phyloP scores from a whole-genome alignment of 2,113 vertebrate genomes.

The Salvelinus fontinalis region DNA sequence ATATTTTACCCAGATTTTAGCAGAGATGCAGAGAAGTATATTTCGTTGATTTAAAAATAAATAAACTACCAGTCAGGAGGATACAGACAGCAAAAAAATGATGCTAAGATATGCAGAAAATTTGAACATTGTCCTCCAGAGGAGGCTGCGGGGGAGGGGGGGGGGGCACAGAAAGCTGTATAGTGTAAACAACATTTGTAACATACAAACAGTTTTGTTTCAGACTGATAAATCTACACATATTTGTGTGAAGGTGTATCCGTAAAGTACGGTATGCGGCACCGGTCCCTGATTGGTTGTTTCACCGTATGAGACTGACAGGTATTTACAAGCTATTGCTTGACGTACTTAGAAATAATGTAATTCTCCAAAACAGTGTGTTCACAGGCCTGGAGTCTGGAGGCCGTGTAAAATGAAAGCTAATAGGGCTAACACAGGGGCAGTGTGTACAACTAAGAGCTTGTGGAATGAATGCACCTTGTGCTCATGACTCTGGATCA shows the following conservation, averaged over 20 bases:
- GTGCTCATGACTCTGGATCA: conserved; percentile 18
- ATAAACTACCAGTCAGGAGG: too few relatives aligned
- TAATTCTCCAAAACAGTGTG: conserved; percentile 45
- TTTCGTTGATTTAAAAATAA: too few relatives aligned
- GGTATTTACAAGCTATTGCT: conserved; percentile 41
- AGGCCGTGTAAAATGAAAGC: conserved; percentile 25
- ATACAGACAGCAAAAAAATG: too few relatives aligned
- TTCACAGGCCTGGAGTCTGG: conserved; percentile 32
- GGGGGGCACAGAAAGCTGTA: too few relatives aligned
- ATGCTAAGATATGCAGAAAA: too few relatives aligned
- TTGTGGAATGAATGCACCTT: conserved; percentile 3
- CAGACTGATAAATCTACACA: not conserved
- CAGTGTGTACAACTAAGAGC: conserved; percentile 17
- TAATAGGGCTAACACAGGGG: not conserved
- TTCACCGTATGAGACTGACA: conserved; percentile 5
- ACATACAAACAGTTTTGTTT: too few relatives aligned
- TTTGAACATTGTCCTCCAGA: too few relatives aligned
- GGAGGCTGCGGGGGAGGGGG: too few relatives aligned
- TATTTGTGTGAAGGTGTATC: not conserved
- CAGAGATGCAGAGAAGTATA: too few relatives aligned
- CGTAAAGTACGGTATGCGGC: not conserved
- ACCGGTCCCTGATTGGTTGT: not conserved
- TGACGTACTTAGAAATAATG: conserved; percentile 36
- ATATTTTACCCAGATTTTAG: too few relatives aligned
- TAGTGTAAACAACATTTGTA: too few relatives aligned